Evolutionary conservation across 2,113 vertebrate species (phyloP), one percentile per base, ranked within the genome.

Genomic region (Cyanistes caeruleus): DNA sequence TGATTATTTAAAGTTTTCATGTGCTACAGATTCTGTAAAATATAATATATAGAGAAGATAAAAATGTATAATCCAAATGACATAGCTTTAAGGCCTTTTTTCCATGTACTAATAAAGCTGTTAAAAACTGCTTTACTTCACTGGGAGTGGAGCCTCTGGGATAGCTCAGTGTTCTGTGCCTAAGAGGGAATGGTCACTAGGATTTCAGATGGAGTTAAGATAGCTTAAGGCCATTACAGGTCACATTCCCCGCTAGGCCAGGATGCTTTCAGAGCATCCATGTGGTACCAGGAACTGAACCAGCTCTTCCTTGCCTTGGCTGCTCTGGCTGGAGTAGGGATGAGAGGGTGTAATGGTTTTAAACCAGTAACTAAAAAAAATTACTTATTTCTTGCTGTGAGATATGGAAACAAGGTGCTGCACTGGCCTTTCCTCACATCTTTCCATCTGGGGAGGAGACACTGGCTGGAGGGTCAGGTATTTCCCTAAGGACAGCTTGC

Each of bases 201-300:
- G 83, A 60, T 80, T 96, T 93, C 63, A 86, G 72, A 70, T 31
- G 39, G 65, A 89, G 55, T n/a, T 91, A 67, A 92, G 48, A 68
- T 27, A 73, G 27, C 64, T 94, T 46, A 55, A 89, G 76, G 85
- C 59, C 82, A 68, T 81, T 59, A 30, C 17, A 86, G 75, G 63
- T 69, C 67, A 80, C 37, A 80, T 67, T 90, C 68, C 43, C 15
- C 39, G 55, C n/a, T 24, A 55, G 76, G 33, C 12, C 63, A 56
- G 27, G 43, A 72, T 56, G 48, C 13, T 92, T 74, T 78, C 56
- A 52, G 49, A 70, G 35, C 52, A 53, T 24, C 25, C 25, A 5
- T 10, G 28, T 44, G 33, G 27, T 20, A 43, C 16, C 44, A 44
- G n/a, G 19, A 27, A 63, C 41, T 44, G 53, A 78, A 23, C 25